Percentiles rank a stretch among this genome's conserved stretches.
phyloP scores from a whole-genome alignment of 2,113 vertebrate genomes.

The Xenus cinereus region DNA sequence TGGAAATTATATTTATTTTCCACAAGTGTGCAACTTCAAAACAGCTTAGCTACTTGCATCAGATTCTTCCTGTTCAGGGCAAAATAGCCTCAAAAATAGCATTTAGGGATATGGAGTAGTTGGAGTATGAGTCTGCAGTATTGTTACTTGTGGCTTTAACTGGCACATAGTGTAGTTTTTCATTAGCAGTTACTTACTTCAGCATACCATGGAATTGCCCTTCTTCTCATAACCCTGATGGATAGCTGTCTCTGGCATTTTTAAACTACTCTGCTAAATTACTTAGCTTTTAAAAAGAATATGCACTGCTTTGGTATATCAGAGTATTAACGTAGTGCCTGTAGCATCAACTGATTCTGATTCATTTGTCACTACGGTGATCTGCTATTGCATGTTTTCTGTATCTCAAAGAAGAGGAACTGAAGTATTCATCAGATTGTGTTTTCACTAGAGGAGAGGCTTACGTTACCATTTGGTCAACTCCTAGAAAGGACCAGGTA shows the following conservation, averaged over 20 bases:
- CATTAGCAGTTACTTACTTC: not conserved
- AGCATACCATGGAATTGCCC: not conserved
- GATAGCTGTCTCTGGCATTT: not conserved
- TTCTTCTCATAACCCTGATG: not conserved
- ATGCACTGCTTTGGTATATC: not conserved
- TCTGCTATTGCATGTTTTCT: not conserved
- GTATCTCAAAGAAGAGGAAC: not conserved
- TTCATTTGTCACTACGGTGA: not conserved
- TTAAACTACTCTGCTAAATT: not conserved
- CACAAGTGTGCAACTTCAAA: not conserved
- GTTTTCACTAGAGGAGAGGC: not conserved
- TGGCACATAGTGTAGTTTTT: not conserved
- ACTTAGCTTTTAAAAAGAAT: not conserved
- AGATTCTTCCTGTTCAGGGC: not conserved
- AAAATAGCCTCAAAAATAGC: constrained; percentile 14
- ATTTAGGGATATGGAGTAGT: not conserved
- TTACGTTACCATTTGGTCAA: not conserved
- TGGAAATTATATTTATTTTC: constrained; percentile 34
- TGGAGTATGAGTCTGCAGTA: not conserved
- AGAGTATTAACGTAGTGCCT: not conserved
- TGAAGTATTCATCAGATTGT: not conserved
- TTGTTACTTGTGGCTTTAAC: not conserved
- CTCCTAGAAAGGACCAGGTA: not conserved
- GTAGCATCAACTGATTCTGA: not conserved
- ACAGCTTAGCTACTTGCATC: not conserved